phyloP scores from a whole-genome alignment of 2,888 invertebrate species.

The Drosophila gaucha region DNA sequence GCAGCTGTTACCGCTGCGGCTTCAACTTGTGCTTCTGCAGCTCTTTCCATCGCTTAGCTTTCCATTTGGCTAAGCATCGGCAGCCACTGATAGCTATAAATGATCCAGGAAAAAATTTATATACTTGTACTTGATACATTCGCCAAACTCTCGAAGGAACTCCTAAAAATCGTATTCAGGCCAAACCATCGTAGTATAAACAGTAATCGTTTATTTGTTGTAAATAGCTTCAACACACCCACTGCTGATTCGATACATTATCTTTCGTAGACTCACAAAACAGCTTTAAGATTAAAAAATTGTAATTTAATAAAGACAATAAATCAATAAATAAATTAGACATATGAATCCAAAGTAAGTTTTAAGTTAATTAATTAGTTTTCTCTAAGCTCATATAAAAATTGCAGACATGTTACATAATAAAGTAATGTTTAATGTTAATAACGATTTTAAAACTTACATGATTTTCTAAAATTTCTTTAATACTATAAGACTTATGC shows the following conservation, averaged over 20 bases:
- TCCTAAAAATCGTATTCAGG: too few species aligned
- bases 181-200: background rate
- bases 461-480: too few species aligned
- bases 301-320: too few species aligned
- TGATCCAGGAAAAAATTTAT: slow-evolving; percentile 54
- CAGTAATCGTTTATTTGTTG: background rate
- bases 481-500: too few species aligned
- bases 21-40: slow-evolving; percentile 16
- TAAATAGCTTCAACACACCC: background rate
- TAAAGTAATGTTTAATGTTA: too few species aligned
- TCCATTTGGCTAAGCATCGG: slow-evolving; percentile 67
- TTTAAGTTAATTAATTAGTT: background rate
- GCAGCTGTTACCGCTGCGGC: slow-evolving; percentile 58
- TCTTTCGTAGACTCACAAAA: background rate
- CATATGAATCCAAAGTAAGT: too few species aligned
- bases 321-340: too few species aligned
- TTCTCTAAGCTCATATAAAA: too few species aligned
- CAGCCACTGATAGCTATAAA: slow-evolving; percentile 49
- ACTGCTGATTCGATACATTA: background rate
- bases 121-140: slow-evolving; percentile 5
- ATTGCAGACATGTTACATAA: too few species aligned
- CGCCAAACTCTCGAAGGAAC: background rate
- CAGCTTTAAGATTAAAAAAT: background rate
- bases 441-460: too few species aligned
- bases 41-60: slow-evolving; percentile 45